Base-by-base conservation (phyloP, 2,113 vertebrate species). In the Anarhynchus alexandrinus region DNA sequence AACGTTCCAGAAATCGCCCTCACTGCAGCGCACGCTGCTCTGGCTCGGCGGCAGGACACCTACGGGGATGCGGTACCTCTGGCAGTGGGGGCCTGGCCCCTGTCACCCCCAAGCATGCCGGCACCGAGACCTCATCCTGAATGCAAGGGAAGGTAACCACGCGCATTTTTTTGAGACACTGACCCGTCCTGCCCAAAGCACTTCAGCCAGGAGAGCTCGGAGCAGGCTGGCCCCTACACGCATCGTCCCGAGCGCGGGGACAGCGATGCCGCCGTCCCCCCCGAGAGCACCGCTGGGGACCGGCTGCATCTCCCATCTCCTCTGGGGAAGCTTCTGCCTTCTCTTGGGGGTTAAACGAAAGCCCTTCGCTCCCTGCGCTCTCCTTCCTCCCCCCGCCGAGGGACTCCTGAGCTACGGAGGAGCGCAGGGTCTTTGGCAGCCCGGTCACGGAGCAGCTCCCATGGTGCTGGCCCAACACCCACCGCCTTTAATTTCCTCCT, bases 401-500 rank as follows among this genome's bases (percentile, higher is more conserved):
- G 36, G 51, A 36, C 25, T 59, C 23, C 29, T 14, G 58, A 88
- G 79, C 59, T 40, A 32, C 32, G 1, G 11, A 73, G 74, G 12
- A 72, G 66, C 59, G 6, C 0, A 3, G 57, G 7, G 13, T 64
- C 78, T 91, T 82, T 82, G n/a, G 79, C 65, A 83, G 78, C 91
- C 74, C 2, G 2, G 32, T 65, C 64, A 84, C 20, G 6, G 18
- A 85, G 82, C 80, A 55, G 88, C 76, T 94, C 84, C 86, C 11
- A 67, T 94, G 96, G 91, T 90, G 26, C 64, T 27, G 80, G 82
- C 74, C 81, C 72, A 88, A 61, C 87, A 58, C 88, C 83, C 90
- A 67, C 76, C 0, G 15, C 69, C 36, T 92, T 97, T 94, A 72
- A 89, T 96, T 96, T 97, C 96, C 96, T 97, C 96, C 92, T 61